These are phyloP conservation scores for Halisarca cf. caerulea DNA, from an alignment of 37 sponge, comb jelly and placozoan species.

Conservation along the genomic window DNA sequence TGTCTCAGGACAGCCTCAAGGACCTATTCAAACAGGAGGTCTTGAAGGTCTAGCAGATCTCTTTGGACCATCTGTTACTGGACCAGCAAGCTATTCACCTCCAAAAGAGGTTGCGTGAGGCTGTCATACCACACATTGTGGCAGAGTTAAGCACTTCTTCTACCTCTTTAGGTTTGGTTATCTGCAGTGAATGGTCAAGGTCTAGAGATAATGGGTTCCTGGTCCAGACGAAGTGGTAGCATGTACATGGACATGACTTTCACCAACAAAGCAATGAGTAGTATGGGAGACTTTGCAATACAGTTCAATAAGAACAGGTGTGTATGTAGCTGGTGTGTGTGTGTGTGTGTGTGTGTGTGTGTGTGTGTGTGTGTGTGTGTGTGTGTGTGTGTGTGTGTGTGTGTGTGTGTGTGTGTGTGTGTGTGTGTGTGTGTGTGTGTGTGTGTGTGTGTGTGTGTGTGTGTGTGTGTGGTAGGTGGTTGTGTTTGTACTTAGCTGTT, in stretches of 20 bases:
- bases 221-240: constrained; percentile 69
- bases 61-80: background rate
- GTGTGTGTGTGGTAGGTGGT: background rate
- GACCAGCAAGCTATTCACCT: constrained; percentile 26
- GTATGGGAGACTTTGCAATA: constrained; percentile 91
- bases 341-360: background rate
- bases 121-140: too few species aligned
- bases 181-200: constrained; percentile 83
- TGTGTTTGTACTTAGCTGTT: background rate
- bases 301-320: constrained; percentile 99
- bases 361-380: too few species aligned
- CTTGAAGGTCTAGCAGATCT: background rate
- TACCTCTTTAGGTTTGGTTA: constrained; percentile 65
- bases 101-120: constrained; percentile 40
- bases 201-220: constrained; percentile 80
- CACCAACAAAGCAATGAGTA: constrained; percentile 81
- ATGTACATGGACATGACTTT: constrained; percentile 88
- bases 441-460: background rate
- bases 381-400: too few species aligned
- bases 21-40: constrained; percentile 43
- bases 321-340: background rate
- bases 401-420: too few species aligned
- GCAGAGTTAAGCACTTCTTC: background rate
- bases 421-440: too few species aligned
- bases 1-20: constrained; percentile 1